Percentiles rank a stretch among this genome's conserved stretches.
These are phyloP conservation scores for Chrysochloris asiatica DNA, from an alignment of 2,113 vertebrate genomes.

Conservation along the genomic window DNA sequence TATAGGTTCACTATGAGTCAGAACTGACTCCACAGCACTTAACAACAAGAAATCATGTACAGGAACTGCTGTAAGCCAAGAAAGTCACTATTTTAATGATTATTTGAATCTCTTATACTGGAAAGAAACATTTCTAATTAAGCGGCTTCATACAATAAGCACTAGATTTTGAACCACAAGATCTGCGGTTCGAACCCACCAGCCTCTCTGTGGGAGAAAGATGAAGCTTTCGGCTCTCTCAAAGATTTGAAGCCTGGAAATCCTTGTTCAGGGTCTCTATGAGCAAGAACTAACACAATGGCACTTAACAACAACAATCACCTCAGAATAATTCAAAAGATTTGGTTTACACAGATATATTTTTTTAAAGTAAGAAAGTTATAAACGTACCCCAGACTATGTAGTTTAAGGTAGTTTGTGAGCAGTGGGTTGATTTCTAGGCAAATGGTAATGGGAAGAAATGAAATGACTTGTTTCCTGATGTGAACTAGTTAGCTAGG, in stretches of 20 bases:
- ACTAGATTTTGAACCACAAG: too few relatives aligned
- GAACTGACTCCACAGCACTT: too few relatives aligned
- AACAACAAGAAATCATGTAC: neutral
- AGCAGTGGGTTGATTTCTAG: neutral
- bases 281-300: too few relatives aligned
- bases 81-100: neutral
- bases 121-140: neutral
- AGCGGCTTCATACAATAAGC: neutral
- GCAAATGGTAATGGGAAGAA: neutral
- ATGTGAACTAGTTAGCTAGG: neutral
- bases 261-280: too few relatives aligned
- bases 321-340: neutral
- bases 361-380: constrained; percentile 4
- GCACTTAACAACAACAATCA: too few relatives aligned
- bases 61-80: constrained; percentile 5
- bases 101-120: neutral
- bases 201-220: too few relatives aligned
- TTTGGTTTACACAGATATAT: constrained; percentile 1
- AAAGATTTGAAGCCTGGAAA: too few relatives aligned
- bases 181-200: too few relatives aligned
- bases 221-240: too few relatives aligned
- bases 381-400: neutral
- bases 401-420: neutral
- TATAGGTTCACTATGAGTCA: too few relatives aligned
- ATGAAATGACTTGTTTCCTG: neutral